Evolutionary conservation across 2,113 vertebrate genomes (phyloP).

Genomic region (Merops nubicus): DNA sequence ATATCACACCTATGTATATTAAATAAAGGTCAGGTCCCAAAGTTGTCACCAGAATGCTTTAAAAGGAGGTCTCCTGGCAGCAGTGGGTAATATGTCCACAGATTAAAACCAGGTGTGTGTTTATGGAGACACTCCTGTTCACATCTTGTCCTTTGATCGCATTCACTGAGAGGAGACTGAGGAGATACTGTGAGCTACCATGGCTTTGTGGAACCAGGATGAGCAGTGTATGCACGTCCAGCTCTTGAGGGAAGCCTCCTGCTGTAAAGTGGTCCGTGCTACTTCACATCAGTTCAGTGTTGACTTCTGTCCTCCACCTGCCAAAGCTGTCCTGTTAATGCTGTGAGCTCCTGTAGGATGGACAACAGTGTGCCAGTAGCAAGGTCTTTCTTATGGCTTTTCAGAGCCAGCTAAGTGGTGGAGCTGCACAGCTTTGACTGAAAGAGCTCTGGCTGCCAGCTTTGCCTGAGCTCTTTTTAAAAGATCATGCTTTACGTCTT

Average conservation of each 20-base stretch:
- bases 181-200: accelerated
- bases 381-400: not conserved
- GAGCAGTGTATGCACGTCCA: not conserved
- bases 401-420: not conserved
- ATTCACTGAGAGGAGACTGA: not conserved
- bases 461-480: not conserved
- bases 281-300: not conserved
- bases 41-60: not conserved
- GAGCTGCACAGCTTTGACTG: not conserved
- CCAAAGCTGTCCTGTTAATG: not conserved
- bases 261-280: not conserved
- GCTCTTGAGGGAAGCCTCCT: not conserved
- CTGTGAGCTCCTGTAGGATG: not conserved
- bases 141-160: not conserved
- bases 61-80: not conserved
- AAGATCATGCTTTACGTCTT: not conserved
- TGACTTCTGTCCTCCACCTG: not conserved
- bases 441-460: not conserved
- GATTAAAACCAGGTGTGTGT: not conserved
- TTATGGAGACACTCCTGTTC: not conserved
- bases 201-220: not conserved
- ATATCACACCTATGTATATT: not conserved
- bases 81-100: not conserved
- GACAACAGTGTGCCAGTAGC: not conserved
- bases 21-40: not conserved